These are phyloP conservation scores for Epizoanthus fatuus DNA, from an alignment of 92 coral and sea anemone species.

Conservation along the genomic window DNA sequence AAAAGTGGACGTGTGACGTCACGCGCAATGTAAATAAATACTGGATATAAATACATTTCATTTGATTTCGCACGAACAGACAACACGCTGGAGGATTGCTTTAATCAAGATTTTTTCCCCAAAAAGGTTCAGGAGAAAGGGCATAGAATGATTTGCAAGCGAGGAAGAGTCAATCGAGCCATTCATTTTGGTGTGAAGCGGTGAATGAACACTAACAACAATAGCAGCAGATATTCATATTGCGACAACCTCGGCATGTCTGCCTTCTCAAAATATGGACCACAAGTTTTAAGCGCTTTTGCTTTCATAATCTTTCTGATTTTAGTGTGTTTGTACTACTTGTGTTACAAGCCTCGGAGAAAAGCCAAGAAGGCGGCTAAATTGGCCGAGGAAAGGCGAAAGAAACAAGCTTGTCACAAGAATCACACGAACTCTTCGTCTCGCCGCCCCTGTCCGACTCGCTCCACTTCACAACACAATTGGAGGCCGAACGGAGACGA, in stretches of 20 bases:
- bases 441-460: background rate
- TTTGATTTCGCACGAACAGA: too few species aligned
- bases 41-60: too few species aligned
- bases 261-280: slow-evolving; percentile 37
- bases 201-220: too few species aligned
- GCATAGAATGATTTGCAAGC: too few species aligned
- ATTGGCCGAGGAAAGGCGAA: slow-evolving; percentile 12
- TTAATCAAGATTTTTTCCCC: too few species aligned
- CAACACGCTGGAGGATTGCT: too few species aligned
- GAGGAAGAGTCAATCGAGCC: too few species aligned
- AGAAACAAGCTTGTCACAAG: background rate
- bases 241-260: background rate
- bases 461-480: background rate
- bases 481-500: background rate
- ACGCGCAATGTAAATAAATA: too few species aligned
- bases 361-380: slow-evolving; percentile 35
- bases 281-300: slow-evolving; percentile 22
- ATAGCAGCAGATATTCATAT: too few species aligned
- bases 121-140: too few species aligned
- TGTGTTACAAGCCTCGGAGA: slow-evolving; percentile 24
- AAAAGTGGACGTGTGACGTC: too few species aligned
- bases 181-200: too few species aligned
- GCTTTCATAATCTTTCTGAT: slow-evolving; percentile 17
- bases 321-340: slow-evolving; percentile 33
- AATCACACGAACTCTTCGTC: background rate